Evolutionary conservation across 2,888 invertebrate genomes (phyloP), one percentile per base, ranked within the genome.

Genomic region (Lymantria monacha): DNA sequence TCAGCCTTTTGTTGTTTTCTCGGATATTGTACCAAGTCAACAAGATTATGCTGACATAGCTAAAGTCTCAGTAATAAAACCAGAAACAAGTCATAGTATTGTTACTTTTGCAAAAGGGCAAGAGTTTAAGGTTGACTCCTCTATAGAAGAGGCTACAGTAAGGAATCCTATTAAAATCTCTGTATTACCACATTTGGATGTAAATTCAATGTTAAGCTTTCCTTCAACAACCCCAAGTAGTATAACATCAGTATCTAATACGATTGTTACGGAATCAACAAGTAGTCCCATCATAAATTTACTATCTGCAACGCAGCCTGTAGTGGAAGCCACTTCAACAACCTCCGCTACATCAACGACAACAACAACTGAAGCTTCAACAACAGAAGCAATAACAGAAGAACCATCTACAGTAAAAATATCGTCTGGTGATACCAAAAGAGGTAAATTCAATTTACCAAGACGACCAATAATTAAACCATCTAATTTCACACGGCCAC

Each of bases 1-100:
- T 30, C 81, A 85, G 62, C 89, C 91, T 0, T 91, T 88, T 66
- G 72, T 90, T 1, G 89, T 92, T 0, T 92, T 92, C 62, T 92
- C 92, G 3, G 83, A 89, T 9, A 76, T 90, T 10, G 67, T 79
- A 22, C 70, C 79, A 14, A 79, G 66, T 31, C 81, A 83, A 61
- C 72, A 81, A 52, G 81, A 88, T 53, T 75, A 83, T 37, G 75
- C 65, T 1, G 84, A 82, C 48, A 79, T 83, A 13, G 84, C 83
- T 0, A 84, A 87, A 61, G 57, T 85, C 14, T 71, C 86, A 49
- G 70, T 85, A 1, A 51, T 83, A 3, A 81, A 84, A 68, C 78
- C 86, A 36, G 85, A 85, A 63, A 67, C 70, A 9, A 83, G 79
- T 33, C 76, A 78, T 8, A 87, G 79, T 49, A 85, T 87, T 44